phyloP scores from a whole-genome alignment of 2,797 vertebrate genomes.

The Sebastes umbrosus region DNA sequence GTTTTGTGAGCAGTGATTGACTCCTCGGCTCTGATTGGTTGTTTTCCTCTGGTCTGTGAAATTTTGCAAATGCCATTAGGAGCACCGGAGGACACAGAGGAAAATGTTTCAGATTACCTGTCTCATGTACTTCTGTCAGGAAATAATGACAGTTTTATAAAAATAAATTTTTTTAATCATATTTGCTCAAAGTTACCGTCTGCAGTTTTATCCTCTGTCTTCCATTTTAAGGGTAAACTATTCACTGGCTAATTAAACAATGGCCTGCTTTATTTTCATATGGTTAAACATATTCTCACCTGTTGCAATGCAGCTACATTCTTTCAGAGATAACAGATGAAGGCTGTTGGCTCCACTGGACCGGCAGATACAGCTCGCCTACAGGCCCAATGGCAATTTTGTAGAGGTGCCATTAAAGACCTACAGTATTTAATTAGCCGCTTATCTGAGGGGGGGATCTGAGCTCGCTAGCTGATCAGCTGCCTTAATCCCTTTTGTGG shows the following conservation, averaged over 20 bases:
- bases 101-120: too few relatives aligned
- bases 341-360: background rate
- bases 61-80: too few relatives aligned
- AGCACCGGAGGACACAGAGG: too few relatives aligned
- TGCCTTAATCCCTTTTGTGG: slow-evolving; percentile 57
- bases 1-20: too few relatives aligned
- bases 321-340: background rate
- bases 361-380: background rate
- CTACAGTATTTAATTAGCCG: slow-evolving; percentile 47
- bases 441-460: slow-evolving; percentile 59
- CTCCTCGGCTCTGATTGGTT: too few relatives aligned
- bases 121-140: too few relatives aligned
- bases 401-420: background rate
- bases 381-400: background rate
- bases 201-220: background rate
- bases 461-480: slow-evolving; percentile 47
- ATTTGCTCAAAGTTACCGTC: background rate
- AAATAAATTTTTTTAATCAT: background rate
- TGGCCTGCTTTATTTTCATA: background rate
- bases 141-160: too few relatives aligned
- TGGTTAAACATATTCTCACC: background rate
- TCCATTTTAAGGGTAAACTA: background rate
- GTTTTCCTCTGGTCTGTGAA: too few relatives aligned
- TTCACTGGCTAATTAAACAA: background rate
- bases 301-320: background rate